Conservation (phyloP, 2,797 vertebrate genomes). For the Chaunax sp. region DNA sequence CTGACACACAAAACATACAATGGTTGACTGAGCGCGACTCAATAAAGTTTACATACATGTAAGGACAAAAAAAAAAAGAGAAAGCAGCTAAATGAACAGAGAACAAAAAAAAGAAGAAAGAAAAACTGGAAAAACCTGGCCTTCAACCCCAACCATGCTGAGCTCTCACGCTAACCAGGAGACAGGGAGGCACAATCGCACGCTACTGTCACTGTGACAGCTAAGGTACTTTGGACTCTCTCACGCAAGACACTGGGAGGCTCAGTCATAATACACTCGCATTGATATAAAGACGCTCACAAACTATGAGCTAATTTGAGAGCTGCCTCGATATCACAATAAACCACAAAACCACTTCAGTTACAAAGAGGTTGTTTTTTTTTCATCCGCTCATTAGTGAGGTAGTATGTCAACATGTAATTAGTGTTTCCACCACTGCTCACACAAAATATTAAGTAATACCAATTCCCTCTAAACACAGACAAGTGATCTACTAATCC, state of each 20-base stretch:
- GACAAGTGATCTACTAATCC: background rate
- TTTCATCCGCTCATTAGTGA: background rate
- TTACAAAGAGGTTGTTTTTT: background rate
- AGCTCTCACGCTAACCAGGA: slow-evolving; percentile 85
- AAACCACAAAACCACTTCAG: background rate
- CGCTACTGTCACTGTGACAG: slow-evolving; percentile 83
- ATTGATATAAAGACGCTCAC: slow-evolving; percentile 34
- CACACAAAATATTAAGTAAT: background rate
- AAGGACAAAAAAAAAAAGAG: slow-evolving; percentile 47
- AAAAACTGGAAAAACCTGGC: slow-evolving; percentile 89
- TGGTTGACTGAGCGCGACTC: slow-evolving; percentile 24
- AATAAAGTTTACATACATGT: slow-evolving; percentile 76
- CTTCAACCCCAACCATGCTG: slow-evolving; percentile 78
- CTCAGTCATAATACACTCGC: slow-evolving; percentile 42
- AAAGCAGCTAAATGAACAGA: slow-evolving; percentile 55
- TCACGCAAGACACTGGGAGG: slow-evolving; percentile 76
- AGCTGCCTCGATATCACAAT: slow-evolving; percentile 25
- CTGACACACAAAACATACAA: slow-evolving; percentile 42
- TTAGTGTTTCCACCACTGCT: background rate
- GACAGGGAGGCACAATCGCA: slow-evolving; percentile 79
- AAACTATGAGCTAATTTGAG: slow-evolving; percentile 28
- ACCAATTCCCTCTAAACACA: background rate
- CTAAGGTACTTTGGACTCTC: slow-evolving; percentile 72
- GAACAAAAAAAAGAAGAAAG: slow-evolving; percentile 68
- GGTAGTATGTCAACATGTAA: background rate